Conservation (phyloP, 2,888 invertebrate species). For the Colletes collaris region DNA sequence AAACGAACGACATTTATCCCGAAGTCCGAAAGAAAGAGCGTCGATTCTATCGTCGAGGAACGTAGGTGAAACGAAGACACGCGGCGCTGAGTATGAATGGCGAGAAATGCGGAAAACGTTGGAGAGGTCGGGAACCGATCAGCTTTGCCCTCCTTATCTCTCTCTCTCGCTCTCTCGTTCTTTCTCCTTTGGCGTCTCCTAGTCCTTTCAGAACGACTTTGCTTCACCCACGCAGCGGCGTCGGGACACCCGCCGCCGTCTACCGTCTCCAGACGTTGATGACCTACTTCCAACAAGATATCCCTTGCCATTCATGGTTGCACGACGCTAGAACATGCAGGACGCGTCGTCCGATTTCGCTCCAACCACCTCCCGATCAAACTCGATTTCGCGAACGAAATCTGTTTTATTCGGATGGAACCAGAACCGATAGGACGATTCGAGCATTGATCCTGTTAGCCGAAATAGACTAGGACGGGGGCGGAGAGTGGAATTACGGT, state of each 20-base stretch:
- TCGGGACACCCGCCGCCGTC: constrained; percentile 62
- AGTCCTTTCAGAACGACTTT: constrained; percentile 63
- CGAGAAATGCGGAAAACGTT: constrained; percentile 75
- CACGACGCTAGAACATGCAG: constrained; percentile 29
- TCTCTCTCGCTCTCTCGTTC: constrained; percentile 32
- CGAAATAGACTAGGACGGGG: no score
- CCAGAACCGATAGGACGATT: no score
- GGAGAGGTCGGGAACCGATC: constrained; percentile 80
- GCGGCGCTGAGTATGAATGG: constrained; percentile 64
- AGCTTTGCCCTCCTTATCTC: constrained; percentile 54
- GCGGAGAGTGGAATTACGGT: no score
- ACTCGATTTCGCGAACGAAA: neutral
- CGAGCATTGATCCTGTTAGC: no score
- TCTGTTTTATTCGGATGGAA: neutral
- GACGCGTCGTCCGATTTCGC: constrained; percentile 2
- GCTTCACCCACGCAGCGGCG: constrained; percentile 73
- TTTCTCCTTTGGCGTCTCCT: constrained; percentile 23
- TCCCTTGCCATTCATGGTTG: constrained; percentile 57
- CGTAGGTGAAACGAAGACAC: constrained; percentile 58
- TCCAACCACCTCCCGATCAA: neutral
- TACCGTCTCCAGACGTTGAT: constrained; percentile 58
- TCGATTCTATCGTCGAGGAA: constrained; percentile 24
- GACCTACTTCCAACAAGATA: constrained; percentile 64
- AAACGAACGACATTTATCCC: neutral
- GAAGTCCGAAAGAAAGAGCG: neutral